Percentiles rank a stretch among this genome's conserved stretches.
Evolutionary conservation across 2,113 vertebrate species (phyloP).

Genomic region (Hemicordylus capensis): DNA sequence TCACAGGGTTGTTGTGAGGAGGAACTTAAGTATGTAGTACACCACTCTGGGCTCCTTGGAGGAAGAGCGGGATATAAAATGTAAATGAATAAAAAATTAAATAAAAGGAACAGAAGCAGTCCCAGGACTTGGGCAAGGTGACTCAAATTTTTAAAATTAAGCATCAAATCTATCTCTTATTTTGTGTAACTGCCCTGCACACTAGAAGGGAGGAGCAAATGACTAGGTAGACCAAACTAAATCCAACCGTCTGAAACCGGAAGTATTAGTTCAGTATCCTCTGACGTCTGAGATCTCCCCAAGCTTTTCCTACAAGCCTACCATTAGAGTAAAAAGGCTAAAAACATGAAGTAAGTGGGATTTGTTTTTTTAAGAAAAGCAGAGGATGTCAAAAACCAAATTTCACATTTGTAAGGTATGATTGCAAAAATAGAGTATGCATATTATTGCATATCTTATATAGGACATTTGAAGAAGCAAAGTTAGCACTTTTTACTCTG

Average conservation of each 20-base stretch:
- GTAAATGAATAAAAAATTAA: not conserved
- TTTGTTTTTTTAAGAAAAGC: not conserved
- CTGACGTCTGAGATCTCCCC: not conserved
- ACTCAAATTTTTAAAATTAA: not conserved
- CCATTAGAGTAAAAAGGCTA: not conserved
- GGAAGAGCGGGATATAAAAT: too few species aligned
- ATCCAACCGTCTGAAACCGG: not conserved
- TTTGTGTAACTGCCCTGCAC: not conserved
- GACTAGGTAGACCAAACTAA: not conserved
- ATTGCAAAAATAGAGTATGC: not conserved
- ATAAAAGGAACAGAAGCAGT: not conserved
- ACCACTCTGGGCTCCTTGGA: too few species aligned
- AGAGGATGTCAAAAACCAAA: not conserved
- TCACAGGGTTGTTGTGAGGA: too few species aligned
- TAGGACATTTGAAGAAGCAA: slow-evolving; percentile 20
- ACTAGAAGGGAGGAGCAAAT: not conserved
- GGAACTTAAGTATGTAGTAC: too few species aligned
- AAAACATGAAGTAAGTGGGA: not conserved
- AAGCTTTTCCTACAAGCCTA: not conserved
- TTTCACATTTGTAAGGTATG: not conserved
- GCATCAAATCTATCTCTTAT: not conserved
- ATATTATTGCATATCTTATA: not conserved
- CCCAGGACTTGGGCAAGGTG: not conserved
- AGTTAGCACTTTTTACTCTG: not conserved
- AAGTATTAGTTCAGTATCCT: not conserved